phyloP scores from a whole-genome alignment of 2,797 vertebrate species.

The Carapus acus region DNA sequence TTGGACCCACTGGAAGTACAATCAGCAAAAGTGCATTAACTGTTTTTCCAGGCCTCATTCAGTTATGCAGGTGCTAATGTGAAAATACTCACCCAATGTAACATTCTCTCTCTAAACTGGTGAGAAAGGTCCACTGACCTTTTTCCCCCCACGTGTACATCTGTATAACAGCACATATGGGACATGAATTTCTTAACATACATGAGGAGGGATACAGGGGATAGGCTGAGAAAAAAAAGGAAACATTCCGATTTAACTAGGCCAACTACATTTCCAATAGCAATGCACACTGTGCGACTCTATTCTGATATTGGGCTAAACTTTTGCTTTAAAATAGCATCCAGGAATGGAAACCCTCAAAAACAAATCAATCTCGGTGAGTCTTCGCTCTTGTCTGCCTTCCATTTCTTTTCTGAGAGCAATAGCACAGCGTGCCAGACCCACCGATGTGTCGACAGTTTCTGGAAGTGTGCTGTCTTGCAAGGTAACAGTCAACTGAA shows the following conservation, averaged over 20 bases:
- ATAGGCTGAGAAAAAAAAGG: too few relatives aligned
- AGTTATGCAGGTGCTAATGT: constrained; percentile 1
- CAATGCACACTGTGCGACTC: too few relatives aligned
- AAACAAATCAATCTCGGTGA: neutral
- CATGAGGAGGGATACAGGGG: neutral
- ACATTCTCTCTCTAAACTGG: neutral
- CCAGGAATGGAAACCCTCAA: neutral
- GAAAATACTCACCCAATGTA: neutral
- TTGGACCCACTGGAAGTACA: constrained; percentile 9
- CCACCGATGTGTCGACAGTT: too few relatives aligned
- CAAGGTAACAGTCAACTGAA: too few relatives aligned
- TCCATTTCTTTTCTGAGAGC: neutral
- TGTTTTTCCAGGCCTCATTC: constrained; percentile 19
- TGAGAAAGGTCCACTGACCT: neutral
- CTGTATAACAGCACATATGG: neutral
- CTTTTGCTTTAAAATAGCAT: too few relatives aligned
- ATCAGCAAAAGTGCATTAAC: constrained; percentile 29
- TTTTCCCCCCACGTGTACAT: neutral
- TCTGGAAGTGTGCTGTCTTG: too few relatives aligned
- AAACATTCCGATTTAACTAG: too few relatives aligned
- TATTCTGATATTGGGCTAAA: too few relatives aligned
- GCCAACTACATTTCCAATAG: too few relatives aligned
- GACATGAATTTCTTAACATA: neutral
- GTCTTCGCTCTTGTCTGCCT: neutral
- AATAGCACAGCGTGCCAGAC: too few relatives aligned